Base-by-base conservation (phyloP, 2,797 vertebrate species). In the Dallia pectoralis region DNA sequence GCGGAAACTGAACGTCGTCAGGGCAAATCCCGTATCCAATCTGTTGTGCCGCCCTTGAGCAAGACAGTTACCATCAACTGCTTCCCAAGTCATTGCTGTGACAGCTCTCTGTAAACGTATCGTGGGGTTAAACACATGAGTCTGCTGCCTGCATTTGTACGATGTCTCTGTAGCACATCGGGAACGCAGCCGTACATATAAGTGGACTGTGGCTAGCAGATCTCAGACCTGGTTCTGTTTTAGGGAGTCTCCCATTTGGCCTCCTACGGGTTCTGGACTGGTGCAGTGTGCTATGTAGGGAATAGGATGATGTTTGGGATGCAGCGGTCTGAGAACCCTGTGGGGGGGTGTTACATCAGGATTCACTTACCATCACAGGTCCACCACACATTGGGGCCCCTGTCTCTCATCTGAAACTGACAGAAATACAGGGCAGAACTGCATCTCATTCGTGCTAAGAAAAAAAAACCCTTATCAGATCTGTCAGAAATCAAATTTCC, bases 401-500 rank as follows among this genome's bases (percentile, higher is more conserved):
- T 27, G 22, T 27, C 25, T 59, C 53, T 14, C 22, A 25, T 56
- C 51, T 22, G 19, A 56, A 56, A 56, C 51, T 56, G 51, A 56
- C 51, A 53, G 19, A 22, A 22, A 53, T 19, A n/a, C 19, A 53
- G 8, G 51, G 22, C 1, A 22, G 51, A 12, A 84, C 74, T 78
- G 51, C 36, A 66, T 74, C 81, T 81, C 29, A 75, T 79, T 65
- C 33, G 16, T 25, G 53, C 32, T 33, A 72, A 81, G n/a, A 67
- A 32, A 66, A 68, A 80, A 66, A 70, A 44, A 29, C 6, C 66
- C 59, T 51, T 44, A 19, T 36, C 32, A 70, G 32, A 73, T 70
- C 33, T 51, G 25, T 74, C 16, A 27, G 64, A 77, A 79, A 84
- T 87, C 70, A 81, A 73, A 80, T 84, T 70, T 78, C 59, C 59